Evolutionary conservation across 2,888 invertebrate genomes (phyloP).

Genomic region (Conchocele bisecta): DNA sequence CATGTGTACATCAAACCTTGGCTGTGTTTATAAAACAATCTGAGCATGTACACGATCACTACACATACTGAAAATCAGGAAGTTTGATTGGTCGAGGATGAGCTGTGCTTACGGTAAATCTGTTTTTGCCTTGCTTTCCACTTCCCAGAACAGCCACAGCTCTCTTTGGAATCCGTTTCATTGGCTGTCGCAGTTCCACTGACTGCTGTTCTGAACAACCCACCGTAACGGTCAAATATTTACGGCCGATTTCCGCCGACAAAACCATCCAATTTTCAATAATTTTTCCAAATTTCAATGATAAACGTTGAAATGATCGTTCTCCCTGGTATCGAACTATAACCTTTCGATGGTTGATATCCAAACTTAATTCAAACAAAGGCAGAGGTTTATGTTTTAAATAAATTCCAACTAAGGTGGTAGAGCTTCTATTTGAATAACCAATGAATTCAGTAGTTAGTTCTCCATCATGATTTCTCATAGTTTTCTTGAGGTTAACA

Average conservation of each 20-base stretch:
- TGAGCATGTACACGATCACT: not conserved
- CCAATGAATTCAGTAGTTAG: slow-evolving; percentile 61
- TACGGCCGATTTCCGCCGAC: slow-evolving; percentile 61
- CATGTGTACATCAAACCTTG: too few species aligned
- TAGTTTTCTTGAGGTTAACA: slow-evolving; percentile 50
- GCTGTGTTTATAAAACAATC: too few species aligned
- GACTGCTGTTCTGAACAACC: slow-evolving; percentile 61
- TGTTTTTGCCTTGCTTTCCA: slow-evolving; percentile 43
- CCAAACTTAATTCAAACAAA: slow-evolving; percentile 65
- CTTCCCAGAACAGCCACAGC: slow-evolving; percentile 62
- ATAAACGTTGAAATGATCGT: slow-evolving; percentile 70
- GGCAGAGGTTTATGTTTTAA: slow-evolving; percentile 64
- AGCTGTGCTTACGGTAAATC: slow-evolving; percentile 58
- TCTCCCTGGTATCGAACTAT: slow-evolving; percentile 72
- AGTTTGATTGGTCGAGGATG: not conserved
- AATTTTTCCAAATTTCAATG: slow-evolving; percentile 58
- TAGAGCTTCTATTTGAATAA: slow-evolving; percentile 43
- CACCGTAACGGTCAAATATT: slow-evolving; percentile 58
- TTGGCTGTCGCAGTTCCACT: slow-evolving; percentile 58
- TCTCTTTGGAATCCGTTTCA: slow-evolving; percentile 57
- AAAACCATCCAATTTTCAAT: slow-evolving; percentile 61
- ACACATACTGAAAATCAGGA: not conserved
- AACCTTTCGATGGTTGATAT: slow-evolving; percentile 62
- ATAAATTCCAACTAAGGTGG: slow-evolving; percentile 66
- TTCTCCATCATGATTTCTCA: slow-evolving; percentile 59